Conservation (phyloP, 2,888 invertebrate species). For the Kuschelorhynchus macadamiae region DNA sequence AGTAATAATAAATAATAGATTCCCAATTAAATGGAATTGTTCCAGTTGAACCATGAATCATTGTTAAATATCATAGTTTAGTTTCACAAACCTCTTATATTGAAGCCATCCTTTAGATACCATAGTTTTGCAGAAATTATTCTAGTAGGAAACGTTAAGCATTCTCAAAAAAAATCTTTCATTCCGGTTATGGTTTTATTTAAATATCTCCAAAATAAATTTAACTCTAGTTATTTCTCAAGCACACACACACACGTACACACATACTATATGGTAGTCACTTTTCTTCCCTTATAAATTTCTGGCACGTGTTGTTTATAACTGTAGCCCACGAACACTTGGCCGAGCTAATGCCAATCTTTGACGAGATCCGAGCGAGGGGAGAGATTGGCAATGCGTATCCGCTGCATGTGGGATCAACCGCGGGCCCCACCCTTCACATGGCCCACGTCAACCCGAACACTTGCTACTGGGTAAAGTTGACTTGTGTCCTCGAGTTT, state of each 20-base stretch:
- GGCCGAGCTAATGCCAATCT: slow-evolving; percentile 96
- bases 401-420: slow-evolving; percentile 87
- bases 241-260: slow-evolving; percentile 7
- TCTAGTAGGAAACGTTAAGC: too few relatives aligned
- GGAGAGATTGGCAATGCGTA: slow-evolving; percentile 93
- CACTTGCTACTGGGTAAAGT: slow-evolving; percentile 82
- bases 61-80: too few relatives aligned
- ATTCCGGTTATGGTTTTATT: too few relatives aligned
- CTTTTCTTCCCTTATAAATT: slow-evolving; percentile 18
- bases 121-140: too few relatives aligned
- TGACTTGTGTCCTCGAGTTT: slow-evolving; percentile 34
- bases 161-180: too few relatives aligned
- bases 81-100: too few relatives aligned
- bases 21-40: too few relatives aligned
- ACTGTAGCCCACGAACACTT: slow-evolving; percentile 90
- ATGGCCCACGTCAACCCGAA: slow-evolving; percentile 72
- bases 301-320: slow-evolving; percentile 31
- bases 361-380: slow-evolving; percentile 92
- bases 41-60: too few relatives aligned
- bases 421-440: slow-evolving; percentile 77
- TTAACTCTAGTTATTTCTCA: background rate
- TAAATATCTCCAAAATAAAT: too few relatives aligned
- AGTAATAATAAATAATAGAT: too few relatives aligned
- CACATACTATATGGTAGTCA: slow-evolving; percentile 23
- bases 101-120: too few relatives aligned